Evolutionary conservation across 2,888 invertebrate genomes (phyloP).

Genomic region (Caenorhabditis sp.): DNA sequence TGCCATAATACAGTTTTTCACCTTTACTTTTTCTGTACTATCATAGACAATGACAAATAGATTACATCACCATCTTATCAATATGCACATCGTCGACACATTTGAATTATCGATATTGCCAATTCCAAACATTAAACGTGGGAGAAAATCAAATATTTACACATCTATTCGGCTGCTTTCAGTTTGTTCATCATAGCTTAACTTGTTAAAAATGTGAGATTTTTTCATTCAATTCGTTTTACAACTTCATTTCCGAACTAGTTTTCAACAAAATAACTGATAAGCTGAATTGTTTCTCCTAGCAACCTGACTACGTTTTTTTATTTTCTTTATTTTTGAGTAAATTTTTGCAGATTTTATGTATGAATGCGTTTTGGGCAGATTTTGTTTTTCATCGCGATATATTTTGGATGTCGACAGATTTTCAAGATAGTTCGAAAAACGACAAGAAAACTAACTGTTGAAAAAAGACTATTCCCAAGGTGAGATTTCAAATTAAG

Average conservation of each 20-base stretch:
- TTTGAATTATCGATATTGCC: too few species aligned
- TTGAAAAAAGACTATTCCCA: neutral
- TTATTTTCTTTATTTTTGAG: neutral
- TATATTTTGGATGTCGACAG: neutral
- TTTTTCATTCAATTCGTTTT: neutral
- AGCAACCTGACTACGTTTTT: too few species aligned
- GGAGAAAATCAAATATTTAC: conserved; percentile 1
- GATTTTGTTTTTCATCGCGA: neutral
- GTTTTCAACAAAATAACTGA: too few species aligned
- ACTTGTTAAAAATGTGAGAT: neutral
- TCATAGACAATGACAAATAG: too few species aligned
- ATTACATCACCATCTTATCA: too few species aligned
- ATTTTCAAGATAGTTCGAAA: neutral
- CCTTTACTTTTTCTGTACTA: neutral
- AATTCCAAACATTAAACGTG: neutral
- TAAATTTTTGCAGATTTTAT: neutral
- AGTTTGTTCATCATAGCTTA: neutral
- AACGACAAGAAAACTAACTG: neutral
- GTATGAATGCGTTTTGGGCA: neutral
- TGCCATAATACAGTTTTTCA: neutral
- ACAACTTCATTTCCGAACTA: neutral
- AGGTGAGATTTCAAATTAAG: neutral
- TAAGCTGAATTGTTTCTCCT: neutral
- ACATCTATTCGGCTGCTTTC: neutral
- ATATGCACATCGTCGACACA: too few species aligned